Base-by-base conservation (phyloP, 2,888 invertebrate genomes). In the Cantharis rustica region DNA sequence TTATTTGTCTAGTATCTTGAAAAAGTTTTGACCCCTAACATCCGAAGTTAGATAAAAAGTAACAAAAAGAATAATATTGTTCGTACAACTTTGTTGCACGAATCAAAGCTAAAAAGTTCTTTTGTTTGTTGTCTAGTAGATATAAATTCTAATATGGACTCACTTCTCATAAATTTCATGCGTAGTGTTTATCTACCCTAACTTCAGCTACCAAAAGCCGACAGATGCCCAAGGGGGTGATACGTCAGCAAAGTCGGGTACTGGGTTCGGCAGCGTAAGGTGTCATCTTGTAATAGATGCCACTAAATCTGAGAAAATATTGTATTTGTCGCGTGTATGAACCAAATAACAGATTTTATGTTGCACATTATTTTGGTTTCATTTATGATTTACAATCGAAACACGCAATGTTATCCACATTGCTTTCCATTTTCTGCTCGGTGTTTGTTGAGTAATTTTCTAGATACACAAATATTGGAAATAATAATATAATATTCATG, bases 331-430 rank as follows among this genome's bases (percentile, higher is more conserved):
- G 69, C 70, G 63, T 72, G 75, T 78, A 75, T 72, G 78, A 75
- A 75, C 72, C 70, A 75, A 78, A 75, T 78, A 78, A 78, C 78
- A 78, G 78, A 78, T 78, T 78, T 75, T 78, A 78, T 78, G 78
- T 72, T 71, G 68, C 75, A 68, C 75, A 69, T 75, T 77, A 72
- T 75, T 78, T 78, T 78, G 68, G 68, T 61, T 68, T 26, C 63
- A 27, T 47, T 71, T 47, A 64, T 77, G 74, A 77, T 77, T 77
- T 77, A 77, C 74, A 71, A 47, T 23, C 62, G 27, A 71, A 68
- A 69, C 66, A 69, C 73, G 73, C 66, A 47, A 77, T 74, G 68
- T 73, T 76, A 73, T 73, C 71, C n/a, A n/a, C 47, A 47, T 47
- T 47, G 47, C 47, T 47, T 47, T 47, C 7, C 47, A 47, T 47